These are phyloP conservation scores for Cerastoderma edule DNA, from an alignment of 2,888 invertebrate species.

Conservation along the genomic window DNA sequence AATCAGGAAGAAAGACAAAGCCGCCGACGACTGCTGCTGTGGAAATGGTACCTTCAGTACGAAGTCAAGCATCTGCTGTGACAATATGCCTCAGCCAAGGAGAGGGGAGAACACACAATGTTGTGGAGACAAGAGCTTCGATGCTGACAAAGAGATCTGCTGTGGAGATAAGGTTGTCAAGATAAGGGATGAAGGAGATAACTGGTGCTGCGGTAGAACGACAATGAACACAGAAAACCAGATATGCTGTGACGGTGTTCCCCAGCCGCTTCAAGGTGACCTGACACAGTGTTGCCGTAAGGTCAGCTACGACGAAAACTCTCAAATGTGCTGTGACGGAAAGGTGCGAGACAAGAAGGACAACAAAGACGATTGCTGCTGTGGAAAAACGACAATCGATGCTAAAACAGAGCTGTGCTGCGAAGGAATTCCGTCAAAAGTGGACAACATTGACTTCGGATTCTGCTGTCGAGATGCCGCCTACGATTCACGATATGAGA, in stretches of 20 bases:
- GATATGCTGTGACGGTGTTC: constrained; percentile 46
- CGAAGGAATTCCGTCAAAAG: constrained; percentile 38
- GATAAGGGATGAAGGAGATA: constrained; percentile 35
- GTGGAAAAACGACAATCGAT: constrained; percentile 49
- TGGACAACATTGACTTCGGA: constrained; percentile 36
- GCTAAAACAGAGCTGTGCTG: constrained; percentile 47
- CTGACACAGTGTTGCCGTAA: constrained; percentile 44
- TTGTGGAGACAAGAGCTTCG: constrained; percentile 38
- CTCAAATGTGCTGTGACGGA: constrained; percentile 49
- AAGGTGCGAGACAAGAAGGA: constrained; percentile 42
- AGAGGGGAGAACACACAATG: constrained; percentile 38
- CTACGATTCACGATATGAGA: constrained; percentile 38
- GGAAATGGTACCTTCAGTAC: constrained; percentile 46
- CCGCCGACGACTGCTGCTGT: constrained; percentile 51
- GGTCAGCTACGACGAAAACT: constrained; percentile 34
- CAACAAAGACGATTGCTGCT: constrained; percentile 45
- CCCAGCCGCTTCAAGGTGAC: constrained; percentile 32
- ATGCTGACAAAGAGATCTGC: constrained; percentile 37
- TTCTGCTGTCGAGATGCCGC: constrained; percentile 41
- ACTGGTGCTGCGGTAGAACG: constrained; percentile 55
- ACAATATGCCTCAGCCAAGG: constrained; percentile 38
- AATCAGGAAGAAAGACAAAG: constrained; percentile 23
- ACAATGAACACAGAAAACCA: constrained; percentile 47
- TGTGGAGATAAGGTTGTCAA: constrained; percentile 32
- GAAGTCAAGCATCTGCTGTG: constrained; percentile 41